Evolutionary conservation across 2,888 invertebrate species (phyloP), one percentile per base, ranked within the genome.

Genomic region (Leptinotarsa juncta): DNA sequence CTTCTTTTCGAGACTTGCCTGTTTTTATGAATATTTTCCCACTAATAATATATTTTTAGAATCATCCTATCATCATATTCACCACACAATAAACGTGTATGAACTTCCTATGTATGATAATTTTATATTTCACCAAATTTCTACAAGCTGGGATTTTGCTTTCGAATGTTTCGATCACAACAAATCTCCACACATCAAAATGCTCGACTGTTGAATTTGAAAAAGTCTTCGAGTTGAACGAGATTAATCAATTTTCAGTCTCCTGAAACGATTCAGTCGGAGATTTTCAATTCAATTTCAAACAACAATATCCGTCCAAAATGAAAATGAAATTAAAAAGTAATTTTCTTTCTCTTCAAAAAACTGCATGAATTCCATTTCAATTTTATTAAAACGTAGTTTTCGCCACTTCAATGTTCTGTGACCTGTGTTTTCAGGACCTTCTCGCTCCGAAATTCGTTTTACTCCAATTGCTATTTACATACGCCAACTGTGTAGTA

Each of bases 401-500:
- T 55, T 55, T 68, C 14, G 53, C 68, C 42, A 48, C 69, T 69
- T 23, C 48, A n/a, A 10, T 69, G 16, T 69, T 57, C 48, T 42
- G 18, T 69, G 69, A 69, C 69, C 57, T 48, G 69, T 69, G 69
- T 69, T 57, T 53, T 32, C 42, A 32, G 69, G 48, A 60, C 69
- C 69, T 60, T 69, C 57, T 48, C 16, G 69, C 57, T 69, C 48
- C 57, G 48, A 57, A 69, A 26, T 69, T n/a, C 15, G 57, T 48
- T 62, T 42, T n/a, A 62, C n/a, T 57, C 62, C 62, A 26, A 42
- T 14, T 42, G 26, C 42, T n/a, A 62, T 62, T 62, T 62, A 42
- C 62, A 62, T 62, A 62, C 32, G 62, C 32, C 32, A 62, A 62
- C 32, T 42, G 32, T 4, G 23, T 15, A 57, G 23, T 23, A 20